Evolutionary conservation across 2,888 invertebrate genomes (phyloP).

Genomic region (Lagria hirta): DNA sequence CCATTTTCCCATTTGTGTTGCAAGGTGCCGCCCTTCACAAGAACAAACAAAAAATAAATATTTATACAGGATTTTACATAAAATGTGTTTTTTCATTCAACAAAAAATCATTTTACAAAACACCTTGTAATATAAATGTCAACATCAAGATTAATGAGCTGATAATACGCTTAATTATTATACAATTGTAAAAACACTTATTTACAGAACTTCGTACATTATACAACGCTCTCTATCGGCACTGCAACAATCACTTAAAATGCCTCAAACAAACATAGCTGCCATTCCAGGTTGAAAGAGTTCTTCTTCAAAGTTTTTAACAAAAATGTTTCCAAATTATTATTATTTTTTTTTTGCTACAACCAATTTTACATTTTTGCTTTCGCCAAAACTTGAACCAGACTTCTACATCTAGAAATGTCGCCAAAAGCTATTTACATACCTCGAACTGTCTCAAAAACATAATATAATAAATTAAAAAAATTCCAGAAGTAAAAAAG

Average conservation of each 20-base stretch:
- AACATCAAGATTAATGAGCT: constrained; percentile 37
- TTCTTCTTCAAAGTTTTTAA: too few species aligned
- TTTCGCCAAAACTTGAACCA: constrained; percentile 16
- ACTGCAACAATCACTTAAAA: constrained; percentile 26
- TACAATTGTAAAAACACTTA: constrained; percentile 39
- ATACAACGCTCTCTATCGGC: constrained; percentile 29
- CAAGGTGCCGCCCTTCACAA: too few species aligned
- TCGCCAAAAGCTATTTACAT: constrained; percentile 28
- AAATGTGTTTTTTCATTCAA: too few species aligned
- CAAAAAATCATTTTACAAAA: constrained; percentile 18
- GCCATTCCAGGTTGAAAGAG: too few species aligned
- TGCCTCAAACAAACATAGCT: constrained; percentile 20
- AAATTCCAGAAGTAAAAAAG: constrained; percentile 25
- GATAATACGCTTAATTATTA: constrained; percentile 39
- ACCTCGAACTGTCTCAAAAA: constrained; percentile 14
- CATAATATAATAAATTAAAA: constrained; percentile 20
- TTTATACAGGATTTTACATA: too few species aligned
- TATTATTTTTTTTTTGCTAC: too few species aligned
- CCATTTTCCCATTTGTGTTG: too few species aligned
- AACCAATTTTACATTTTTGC: too few species aligned
- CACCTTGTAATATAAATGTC: constrained; percentile 30
- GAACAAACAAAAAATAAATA: too few species aligned
- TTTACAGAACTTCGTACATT: constrained; percentile 35
- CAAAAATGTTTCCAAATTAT: too few species aligned
- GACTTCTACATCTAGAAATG: constrained; percentile 18